Conservation (phyloP, 1,140 invertebrate genomes). For the Leptoteleia sp. region DNA sequence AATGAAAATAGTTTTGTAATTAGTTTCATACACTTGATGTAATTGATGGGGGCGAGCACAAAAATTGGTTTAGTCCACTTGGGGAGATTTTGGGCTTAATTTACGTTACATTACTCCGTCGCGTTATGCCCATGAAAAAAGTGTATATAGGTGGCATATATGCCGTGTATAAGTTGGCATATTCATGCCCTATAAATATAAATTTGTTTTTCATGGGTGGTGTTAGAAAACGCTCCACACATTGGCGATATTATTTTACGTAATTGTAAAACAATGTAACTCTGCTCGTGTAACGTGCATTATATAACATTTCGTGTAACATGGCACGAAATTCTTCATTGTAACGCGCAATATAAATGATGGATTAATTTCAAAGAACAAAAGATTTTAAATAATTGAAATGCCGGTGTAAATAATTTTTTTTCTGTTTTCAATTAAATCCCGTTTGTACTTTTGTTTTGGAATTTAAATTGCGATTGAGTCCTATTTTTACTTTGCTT, state of each 20-base stretch:
- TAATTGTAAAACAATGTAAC: conserved; percentile 29
- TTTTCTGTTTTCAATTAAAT: conserved; percentile 24
- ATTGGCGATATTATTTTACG: background rate
- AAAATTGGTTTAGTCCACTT: background rate
- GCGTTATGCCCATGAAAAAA: too few species aligned
- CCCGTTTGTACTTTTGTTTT: conserved; percentile 9
- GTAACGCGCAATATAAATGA: background rate
- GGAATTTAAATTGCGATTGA: conserved; percentile 46
- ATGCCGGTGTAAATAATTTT: background rate
- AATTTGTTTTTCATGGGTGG: too few species aligned
- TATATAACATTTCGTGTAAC: conserved; percentile 12
- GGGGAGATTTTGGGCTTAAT: background rate
- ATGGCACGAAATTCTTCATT: too few species aligned
- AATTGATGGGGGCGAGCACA: conserved; percentile 19
- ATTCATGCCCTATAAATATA: too few species aligned
- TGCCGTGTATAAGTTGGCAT: too few species aligned
- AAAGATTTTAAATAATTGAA: background rate
- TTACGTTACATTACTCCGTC: conserved; percentile 1
- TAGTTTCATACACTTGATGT: conserved; percentile 39
- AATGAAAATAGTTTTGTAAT: conserved; percentile 55
- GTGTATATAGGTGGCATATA: too few species aligned
- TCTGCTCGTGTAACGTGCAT: background rate
- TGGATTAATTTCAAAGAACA: background rate
- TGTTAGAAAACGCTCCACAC: background rate
- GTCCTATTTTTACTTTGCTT: too few species aligned